These are phyloP conservation scores for Drosophila prosaltans DNA, from an alignment of 1,140 invertebrate genomes.

Conservation along the genomic window DNA sequence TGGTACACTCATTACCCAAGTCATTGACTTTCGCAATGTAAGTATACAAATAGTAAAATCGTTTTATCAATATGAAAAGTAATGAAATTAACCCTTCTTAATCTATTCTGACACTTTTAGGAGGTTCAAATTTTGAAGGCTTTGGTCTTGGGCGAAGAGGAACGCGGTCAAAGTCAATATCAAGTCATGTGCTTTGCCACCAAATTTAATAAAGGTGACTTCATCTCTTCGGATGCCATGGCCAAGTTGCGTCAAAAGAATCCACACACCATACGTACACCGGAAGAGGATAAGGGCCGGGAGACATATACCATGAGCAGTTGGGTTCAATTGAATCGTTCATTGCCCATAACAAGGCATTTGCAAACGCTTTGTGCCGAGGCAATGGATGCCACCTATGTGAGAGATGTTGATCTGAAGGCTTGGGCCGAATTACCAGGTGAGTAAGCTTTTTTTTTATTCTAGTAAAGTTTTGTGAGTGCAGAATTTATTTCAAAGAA, in stretches of 20 bases:
- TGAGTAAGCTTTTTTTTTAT: constrained; percentile 79
- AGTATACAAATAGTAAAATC: constrained; percentile 78
- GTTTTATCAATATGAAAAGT: background rate
- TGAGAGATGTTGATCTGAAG: constrained; percentile 90
- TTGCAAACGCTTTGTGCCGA: constrained; percentile 89
- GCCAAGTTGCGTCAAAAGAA: constrained; percentile 98
- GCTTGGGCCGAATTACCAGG: constrained; percentile 90
- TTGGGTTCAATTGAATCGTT: constrained; percentile 87
- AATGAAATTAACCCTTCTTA: background rate
- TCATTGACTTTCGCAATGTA: constrained; percentile 97
- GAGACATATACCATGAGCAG: constrained; percentile 92
- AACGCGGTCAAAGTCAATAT: constrained; percentile 93
- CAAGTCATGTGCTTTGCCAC: constrained; percentile 96
- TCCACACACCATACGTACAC: constrained; percentile 90
- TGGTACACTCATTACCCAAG: constrained; percentile 94
- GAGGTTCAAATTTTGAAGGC: constrained; percentile 96
- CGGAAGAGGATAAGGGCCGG: constrained; percentile 94
- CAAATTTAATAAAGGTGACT: constrained; percentile 94
- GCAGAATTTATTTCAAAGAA: too few species aligned
- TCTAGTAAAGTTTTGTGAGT: too few species aligned
- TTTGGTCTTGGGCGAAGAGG: constrained; percentile 97
- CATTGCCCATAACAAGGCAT: constrained; percentile 89
- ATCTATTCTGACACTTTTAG: constrained; percentile 83
- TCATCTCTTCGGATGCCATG: constrained; percentile 98
- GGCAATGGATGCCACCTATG: constrained; percentile 90